phyloP scores from a whole-genome alignment of 2,113 vertebrate genomes.

The Gnathonemus echidnorhynchus region DNA sequence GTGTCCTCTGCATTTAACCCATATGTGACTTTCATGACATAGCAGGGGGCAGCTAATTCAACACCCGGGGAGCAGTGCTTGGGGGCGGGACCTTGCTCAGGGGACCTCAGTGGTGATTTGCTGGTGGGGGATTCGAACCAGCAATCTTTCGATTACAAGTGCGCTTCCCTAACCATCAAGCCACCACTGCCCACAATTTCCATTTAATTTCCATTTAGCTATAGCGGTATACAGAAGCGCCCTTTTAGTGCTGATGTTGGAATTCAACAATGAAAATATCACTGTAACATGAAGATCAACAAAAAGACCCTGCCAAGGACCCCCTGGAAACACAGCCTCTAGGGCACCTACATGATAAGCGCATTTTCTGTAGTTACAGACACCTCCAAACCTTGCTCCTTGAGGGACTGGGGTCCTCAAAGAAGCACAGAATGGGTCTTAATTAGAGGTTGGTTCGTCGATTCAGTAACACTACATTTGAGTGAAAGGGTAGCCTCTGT shows the following conservation, averaged over 20 bases:
- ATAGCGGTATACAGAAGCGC: neutral
- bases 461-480: neutral
- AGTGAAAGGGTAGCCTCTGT: neutral
- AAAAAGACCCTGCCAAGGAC: neutral
- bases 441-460: neutral
- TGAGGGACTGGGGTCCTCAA: neutral
- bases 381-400: neutral
- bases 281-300: neutral
- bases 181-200: too few relatives aligned
- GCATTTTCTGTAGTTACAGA: neutral
- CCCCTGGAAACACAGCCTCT: neutral
- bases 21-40: too few relatives aligned
- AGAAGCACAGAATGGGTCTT: neutral
- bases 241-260: neutral
- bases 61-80: too few relatives aligned
- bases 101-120: too few relatives aligned
- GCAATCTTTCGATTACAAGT: too few relatives aligned
- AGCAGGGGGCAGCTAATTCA: too few relatives aligned
- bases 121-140: too few relatives aligned
- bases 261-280: neutral
- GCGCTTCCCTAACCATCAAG: too few relatives aligned
- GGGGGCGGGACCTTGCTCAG: too few relatives aligned
- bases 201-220: neutral
- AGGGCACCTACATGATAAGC: neutral
- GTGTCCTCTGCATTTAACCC: too few relatives aligned